phyloP scores from a whole-genome alignment of 1,140 invertebrate species.

The Drosophila sp. region DNA sequence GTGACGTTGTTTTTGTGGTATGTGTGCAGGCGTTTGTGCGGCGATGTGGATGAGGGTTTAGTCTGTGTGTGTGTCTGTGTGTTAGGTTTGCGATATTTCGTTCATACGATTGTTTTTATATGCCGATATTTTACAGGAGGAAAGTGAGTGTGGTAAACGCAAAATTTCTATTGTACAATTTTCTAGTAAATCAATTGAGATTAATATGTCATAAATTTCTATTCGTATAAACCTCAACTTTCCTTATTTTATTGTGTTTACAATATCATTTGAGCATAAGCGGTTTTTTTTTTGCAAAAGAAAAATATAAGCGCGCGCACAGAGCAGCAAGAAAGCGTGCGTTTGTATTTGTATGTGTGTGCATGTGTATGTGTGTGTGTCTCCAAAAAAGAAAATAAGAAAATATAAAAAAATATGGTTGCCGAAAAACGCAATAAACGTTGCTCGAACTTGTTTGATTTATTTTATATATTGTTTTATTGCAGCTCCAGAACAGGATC shows the following conservation, averaged over 20 bases:
- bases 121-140: constrained; percentile 13
- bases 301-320: constrained; percentile 76
- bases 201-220: neutral
- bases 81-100: constrained; percentile 43
- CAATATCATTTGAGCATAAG: constrained; percentile 1
- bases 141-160: neutral
- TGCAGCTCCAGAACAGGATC: constrained; percentile 35
- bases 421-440: constrained; percentile 58
- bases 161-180: neutral
- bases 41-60: constrained; percentile 12
- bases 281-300: constrained; percentile 30
- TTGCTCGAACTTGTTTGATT: constrained; percentile 25
- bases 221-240: neutral
- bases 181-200: neutral
- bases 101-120: constrained; percentile 16
- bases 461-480: neutral
- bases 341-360: constrained; percentile 57
- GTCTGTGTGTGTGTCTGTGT: constrained; percentile 54
- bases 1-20: constrained; percentile 29
- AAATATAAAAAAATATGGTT: constrained; percentile 74
- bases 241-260: neutral
- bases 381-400: constrained; percentile 76
- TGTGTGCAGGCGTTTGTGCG: constrained; percentile 15
- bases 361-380: constrained; percentile 64
- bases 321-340: constrained; percentile 49